Evolutionary conservation across 1,140 invertebrate species (phyloP), one percentile per base, ranked within the genome.

Genomic region (Paracyclopina nana): DNA sequence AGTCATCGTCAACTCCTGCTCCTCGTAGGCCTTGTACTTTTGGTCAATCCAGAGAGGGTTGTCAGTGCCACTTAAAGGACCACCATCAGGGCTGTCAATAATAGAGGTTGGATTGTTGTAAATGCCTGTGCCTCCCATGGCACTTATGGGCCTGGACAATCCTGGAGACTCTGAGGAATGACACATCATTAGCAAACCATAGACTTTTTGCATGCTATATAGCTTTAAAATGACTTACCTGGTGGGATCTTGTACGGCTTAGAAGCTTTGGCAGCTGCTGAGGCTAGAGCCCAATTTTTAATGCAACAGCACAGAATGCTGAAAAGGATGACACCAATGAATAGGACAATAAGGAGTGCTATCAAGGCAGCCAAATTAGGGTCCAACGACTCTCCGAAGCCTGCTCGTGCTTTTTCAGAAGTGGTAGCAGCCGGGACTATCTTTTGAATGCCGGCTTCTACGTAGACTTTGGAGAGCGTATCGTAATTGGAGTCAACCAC

Each of bases 21-120:
- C 85, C 62, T 90, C 85, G 60, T 90, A 88, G 0, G 84, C 72
- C 60, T 87, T 79, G 14, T 52, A 52, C 20, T 52, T 42, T 40
- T 85, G 83, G 69, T 90, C 85, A 40, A 87, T 80, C 84, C 84
- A 90, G 1, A 90, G 65, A 0, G 85, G 85, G 72, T 90, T 90
- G 64, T 90, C 85, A 0, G 83, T 90, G 27, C 41, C 58, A 2
- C 80, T 84, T 56, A 80, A 79, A 9, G 55, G 52, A 3, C 52
- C 34, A 28, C 53, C 49, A 43, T 57, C 55, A 46, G 54, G 53
- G 54, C 54, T 52, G 28, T 54, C 56, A 22, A 58, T 55, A 18
- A 59, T 42, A 46, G 57, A 54, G 18, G 55, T 54, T 42, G 52
- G 55, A 51, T 46, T 16, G 12, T 20, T 16, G 8, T 8, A 8